Evolutionary conservation across 2,888 invertebrate species (phyloP), one percentile per base, ranked within the genome.

Genomic region (Hyposoter dolosus): DNA sequence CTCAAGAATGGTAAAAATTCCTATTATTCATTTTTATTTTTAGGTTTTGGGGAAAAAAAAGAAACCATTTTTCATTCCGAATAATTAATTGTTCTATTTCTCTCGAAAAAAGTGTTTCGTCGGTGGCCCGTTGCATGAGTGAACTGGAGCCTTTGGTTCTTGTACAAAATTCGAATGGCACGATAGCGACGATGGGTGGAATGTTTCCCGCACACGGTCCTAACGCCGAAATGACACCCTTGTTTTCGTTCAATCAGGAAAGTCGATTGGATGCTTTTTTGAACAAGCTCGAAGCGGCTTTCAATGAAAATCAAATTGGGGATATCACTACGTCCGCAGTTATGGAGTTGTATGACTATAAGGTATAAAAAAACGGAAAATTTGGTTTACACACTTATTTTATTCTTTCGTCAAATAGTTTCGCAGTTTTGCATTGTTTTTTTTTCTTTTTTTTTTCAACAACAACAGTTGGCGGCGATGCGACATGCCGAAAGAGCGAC

Each of bases 291-390:
- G 91, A 94, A 47, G 94, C 94, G 15, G 95, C 95, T 0, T 93
- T 95, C 12, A 90, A 95, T 0, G 93, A 94, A 6, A 95, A 95
- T 88, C 94, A 95, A 94, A 94, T 96, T 69, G 92, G 94, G 0
- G 96, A 96, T 89, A 94, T 96, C 77, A 95, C 96, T 0, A 96
- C 96, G 0, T 96, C 96, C 0, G 96, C 96, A 69, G 95, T 97
- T 5, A 97, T 97, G 96, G 97, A 97, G 92, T 91, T 97, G 85
- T 97, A 96, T 82, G 96, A 97, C 28, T 97, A 96, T 92, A 96
- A 97, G 89, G 93, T 93, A 90, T 7, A 66, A 7, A 12, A 40
- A 66, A 19, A n/a, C 9, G 23, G 32, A 35, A 53, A 28, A 9
- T n/a, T 32, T 28, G 6, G 17, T 17, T 69, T n/a, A 9, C 43